Percentiles rank a stretch among this genome's conserved stretches.
Conservation (phyloP, 2,113 vertebrate genomes). For the Pimephales promelas region DNA sequence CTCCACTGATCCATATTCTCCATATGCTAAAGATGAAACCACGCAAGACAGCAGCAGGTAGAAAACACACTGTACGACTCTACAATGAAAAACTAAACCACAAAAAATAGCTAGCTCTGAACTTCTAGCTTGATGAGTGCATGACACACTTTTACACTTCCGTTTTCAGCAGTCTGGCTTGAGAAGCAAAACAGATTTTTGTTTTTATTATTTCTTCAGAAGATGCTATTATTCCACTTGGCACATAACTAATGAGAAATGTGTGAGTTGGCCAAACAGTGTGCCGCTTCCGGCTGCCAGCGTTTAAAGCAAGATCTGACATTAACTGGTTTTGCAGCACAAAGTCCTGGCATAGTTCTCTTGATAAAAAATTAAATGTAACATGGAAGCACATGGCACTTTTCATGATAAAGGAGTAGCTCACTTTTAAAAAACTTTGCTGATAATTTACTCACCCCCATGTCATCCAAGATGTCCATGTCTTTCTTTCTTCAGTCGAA, state of each 20-base stretch:
- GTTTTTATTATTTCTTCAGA: not conserved
- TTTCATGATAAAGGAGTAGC: no score
- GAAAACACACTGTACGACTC: no score
- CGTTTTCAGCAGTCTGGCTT: not conserved
- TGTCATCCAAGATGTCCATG: no score
- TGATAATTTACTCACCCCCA: no score
- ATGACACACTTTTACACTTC: not conserved
- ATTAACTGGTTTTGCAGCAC: not conserved
- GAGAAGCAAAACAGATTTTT: not conserved
- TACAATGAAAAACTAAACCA: not conserved
- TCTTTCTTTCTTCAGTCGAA: no score
- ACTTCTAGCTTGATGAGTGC: not conserved
- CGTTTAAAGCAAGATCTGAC: not conserved
- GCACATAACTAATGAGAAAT: not conserved
- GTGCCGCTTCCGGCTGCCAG: not conserved
- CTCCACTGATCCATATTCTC: conserved; percentile 13
- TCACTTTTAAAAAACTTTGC: no score
- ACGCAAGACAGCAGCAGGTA: not conserved
- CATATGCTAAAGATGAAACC: not conserved
- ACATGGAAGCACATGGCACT: not conserved
- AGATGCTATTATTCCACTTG: not conserved
- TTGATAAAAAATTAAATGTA: not conserved
- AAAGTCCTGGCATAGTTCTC: not conserved
- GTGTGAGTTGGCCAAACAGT: not conserved
- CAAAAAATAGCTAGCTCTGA: not conserved